Percentiles rank a stretch among this genome's conserved stretches.
These are phyloP conservation scores for Apteryx owenii DNA, from an alignment of 2,113 vertebrate genomes.

Conservation along the genomic window DNA sequence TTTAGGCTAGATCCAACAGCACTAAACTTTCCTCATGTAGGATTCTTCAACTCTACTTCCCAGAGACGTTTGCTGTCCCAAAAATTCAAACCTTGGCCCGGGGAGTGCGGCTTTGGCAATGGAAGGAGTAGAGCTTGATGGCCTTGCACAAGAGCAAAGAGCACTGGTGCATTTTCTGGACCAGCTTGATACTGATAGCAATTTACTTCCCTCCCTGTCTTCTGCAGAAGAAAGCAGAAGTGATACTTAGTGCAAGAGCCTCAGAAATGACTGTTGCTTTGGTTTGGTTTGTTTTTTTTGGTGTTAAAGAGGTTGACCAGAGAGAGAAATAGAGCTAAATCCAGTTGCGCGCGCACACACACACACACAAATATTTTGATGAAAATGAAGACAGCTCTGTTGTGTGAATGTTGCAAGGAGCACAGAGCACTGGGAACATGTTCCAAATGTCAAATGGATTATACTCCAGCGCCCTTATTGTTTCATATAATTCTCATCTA, in stretches of 20 bases:
- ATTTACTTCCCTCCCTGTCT: neutral
- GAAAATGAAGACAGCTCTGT: neutral
- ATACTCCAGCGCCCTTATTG: constrained; percentile 41
- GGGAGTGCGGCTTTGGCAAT: accelerated
- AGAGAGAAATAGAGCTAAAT: neutral
- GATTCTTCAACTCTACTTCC: neutral
- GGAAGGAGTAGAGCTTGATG: neutral
- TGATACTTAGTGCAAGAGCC: neutral
- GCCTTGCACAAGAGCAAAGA: neutral
- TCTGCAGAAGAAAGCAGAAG: neutral
- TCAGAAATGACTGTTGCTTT: neutral
- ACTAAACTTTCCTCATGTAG: neutral
- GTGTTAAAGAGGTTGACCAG: neutral
- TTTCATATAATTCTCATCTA: constrained; percentile 55
- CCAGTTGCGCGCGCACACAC: neutral
- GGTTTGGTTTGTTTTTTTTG: too few relatives aligned
- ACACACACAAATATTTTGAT: neutral
- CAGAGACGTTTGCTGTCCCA: neutral
- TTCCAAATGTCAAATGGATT: constrained; percentile 58
- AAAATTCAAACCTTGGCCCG: neutral
- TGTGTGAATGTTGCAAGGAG: neutral
- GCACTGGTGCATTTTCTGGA: accelerated
- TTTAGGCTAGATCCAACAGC: neutral
- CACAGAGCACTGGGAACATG: constrained; percentile 4
- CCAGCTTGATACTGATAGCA: neutral